phyloP scores from a whole-genome alignment of 2,797 vertebrate genomes.

The Rhynchotus rufescens region DNA sequence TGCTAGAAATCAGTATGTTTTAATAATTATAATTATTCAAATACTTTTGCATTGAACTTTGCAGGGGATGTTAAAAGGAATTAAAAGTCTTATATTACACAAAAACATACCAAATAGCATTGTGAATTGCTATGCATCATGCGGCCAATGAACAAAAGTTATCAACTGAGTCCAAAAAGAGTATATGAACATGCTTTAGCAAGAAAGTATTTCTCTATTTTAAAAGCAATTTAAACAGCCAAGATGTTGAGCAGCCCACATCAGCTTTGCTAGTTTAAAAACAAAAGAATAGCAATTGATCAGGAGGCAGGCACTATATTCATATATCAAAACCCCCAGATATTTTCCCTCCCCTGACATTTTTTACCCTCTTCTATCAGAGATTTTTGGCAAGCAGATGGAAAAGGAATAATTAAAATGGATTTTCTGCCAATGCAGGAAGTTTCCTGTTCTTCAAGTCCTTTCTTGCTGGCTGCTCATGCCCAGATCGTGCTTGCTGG shows the following conservation, averaged over 20 bases:
- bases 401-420: background rate
- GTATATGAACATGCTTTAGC: background rate
- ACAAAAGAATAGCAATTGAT: background rate
- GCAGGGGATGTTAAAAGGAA: background rate
- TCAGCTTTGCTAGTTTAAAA: conserved; percentile 15
- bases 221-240: background rate
- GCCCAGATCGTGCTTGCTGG: background rate
- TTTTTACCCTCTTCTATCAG: background rate
- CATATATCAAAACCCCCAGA: background rate
- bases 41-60: background rate
- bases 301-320: background rate
- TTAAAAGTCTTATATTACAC: background rate
- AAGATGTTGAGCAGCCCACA: background rate
- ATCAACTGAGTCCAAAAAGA: background rate
- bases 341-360: background rate
- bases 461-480: background rate
- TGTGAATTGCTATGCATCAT: background rate
- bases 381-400: background rate
- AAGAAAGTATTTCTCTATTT: conserved; percentile 13
- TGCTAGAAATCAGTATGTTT: background rate
- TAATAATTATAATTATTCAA: background rate
- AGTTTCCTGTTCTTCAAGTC: background rate
- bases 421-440: background rate
- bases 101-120: background rate
- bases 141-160: background rate